Base-by-base conservation (phyloP, 2,888 invertebrate genomes). In the Pteria penguin region DNA sequence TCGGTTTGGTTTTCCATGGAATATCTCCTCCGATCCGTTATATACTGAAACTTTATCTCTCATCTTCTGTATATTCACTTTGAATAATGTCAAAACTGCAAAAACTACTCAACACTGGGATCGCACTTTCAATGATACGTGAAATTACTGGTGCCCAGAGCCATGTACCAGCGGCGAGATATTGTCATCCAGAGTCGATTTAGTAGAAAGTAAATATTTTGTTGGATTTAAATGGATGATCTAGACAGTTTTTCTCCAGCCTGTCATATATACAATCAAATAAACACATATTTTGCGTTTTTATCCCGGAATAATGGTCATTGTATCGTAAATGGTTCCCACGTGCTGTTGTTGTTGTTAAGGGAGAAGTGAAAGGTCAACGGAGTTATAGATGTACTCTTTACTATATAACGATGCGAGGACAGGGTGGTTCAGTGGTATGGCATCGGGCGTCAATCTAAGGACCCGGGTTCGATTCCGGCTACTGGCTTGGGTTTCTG, bases 61-160 rank as follows among this genome's bases (percentile, higher is more conserved):
- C 14, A 36, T 36, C 45, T 36, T 36, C 45, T 36, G 45, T 36
- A 36, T 36, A 36, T 36, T 36, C 45, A 36, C 45, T 36, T 36
- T 36, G 45, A 36, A 36, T 36, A 36, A 36, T 36, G 45, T 36
- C 45, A 60, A 60, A 60, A 60, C 14, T 18, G 60, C 26, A n/a
- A 60, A 60, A 60, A 60, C 5, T 24, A 26, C 26, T 26, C 11
- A 24, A 26, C 60, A 60, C 22, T 5, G 26, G 27, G 14, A 26
- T 5, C 26, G 11, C 26, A 27, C 2, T 5, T 26, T 60, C 60
- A 60, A 5, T 60, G 60, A 60, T 3, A 14, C 60, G 26, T 60
- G 60, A 22, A 60, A 60, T 60, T 60, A 60, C 60, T 27, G 60
- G 60, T 60, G 60, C 60, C 60, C 45, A 14, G 60, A 27, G 27